A percentile compares a stretch with the other conserved stretches of the same genome.
Evolutionary conservation across 2,113 vertebrate genomes (phyloP).

Genomic region (Zosterops lateralis): DNA sequence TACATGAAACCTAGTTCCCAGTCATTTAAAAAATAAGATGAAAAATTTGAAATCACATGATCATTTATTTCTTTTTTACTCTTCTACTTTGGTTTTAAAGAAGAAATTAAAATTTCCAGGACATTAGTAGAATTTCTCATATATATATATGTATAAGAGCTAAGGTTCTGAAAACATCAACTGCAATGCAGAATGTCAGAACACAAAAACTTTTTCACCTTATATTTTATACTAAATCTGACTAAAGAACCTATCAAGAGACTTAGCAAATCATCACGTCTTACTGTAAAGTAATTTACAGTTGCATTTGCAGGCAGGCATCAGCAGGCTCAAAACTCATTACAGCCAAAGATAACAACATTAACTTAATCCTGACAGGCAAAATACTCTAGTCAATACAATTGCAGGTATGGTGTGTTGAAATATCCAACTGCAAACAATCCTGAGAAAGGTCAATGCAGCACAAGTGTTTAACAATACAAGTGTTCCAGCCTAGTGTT

Average conservation of each 20-base stretch:
- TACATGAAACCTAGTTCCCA: not conserved
- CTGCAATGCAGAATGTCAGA: not conserved
- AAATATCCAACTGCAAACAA: slow-evolving; percentile 54
- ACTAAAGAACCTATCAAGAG: slow-evolving; percentile 65
- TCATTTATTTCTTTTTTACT: not conserved
- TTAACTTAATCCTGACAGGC: slow-evolving; percentile 74
- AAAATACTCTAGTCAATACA: slow-evolving; percentile 61
- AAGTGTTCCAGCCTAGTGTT: not conserved
- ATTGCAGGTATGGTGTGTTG: slow-evolving; percentile 55
- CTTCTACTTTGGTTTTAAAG: not conserved
- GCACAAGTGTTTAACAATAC: slow-evolving; percentile 17
- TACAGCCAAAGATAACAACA: slow-evolving; percentile 78
- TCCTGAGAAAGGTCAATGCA: slow-evolving; percentile 38
- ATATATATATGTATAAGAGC: not conserved
- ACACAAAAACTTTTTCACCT: slow-evolving; percentile 1
- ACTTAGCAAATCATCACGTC: slow-evolving; percentile 73
- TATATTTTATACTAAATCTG: slow-evolving; percentile 49
- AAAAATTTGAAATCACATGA: not conserved
- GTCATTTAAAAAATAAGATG: not conserved
- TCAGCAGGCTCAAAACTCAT: slow-evolving; percentile 72
- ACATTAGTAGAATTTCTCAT: not conserved
- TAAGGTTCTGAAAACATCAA: not conserved
- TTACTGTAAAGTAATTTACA: slow-evolving; percentile 79
- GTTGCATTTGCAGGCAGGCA: slow-evolving; percentile 66
- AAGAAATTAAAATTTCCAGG: not conserved